phyloP scores from a whole-genome alignment of 1,140 invertebrate species.

The Caenorhabditis latens region DNA sequence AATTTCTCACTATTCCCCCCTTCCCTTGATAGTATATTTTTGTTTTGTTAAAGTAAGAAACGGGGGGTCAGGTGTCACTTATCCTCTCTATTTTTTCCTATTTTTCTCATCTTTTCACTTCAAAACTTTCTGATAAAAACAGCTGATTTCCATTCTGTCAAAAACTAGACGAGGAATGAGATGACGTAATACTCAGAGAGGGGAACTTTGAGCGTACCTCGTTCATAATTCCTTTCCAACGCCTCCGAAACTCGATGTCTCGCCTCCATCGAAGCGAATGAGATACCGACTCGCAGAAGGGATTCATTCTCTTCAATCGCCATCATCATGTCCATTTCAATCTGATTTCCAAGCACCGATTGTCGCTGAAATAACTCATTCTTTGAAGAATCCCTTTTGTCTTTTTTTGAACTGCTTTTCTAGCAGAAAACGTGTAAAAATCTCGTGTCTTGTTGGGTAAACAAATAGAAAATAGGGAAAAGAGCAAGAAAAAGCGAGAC shows the following conservation, averaged over 20 bases:
- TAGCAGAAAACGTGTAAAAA: conserved; percentile 34
- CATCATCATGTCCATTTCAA: conserved; percentile 78
- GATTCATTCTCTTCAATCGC: conserved; percentile 76
- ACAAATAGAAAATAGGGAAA: background rate
- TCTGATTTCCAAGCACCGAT: conserved; percentile 77
- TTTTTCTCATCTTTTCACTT: too few relatives aligned
- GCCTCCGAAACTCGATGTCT: conserved; percentile 77
- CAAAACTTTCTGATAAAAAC: background rate
- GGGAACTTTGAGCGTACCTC: conserved; percentile 62
- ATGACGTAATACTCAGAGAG: background rate
- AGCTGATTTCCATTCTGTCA: conserved; percentile 17
- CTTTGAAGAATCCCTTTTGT: background rate
- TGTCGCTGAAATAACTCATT: conserved; percentile 68
- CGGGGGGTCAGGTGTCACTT: conserved; percentile 21
- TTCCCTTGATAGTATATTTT: background rate
- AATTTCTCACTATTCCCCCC: too few relatives aligned
- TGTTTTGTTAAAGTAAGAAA: background rate
- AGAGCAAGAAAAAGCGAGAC: background rate
- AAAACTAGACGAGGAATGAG: background rate
- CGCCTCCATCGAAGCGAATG: conserved; percentile 75
- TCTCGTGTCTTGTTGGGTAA: conserved; percentile 21
- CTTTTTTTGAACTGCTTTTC: background rate
- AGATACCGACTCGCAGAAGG: conserved; percentile 68
- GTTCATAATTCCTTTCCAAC: conserved; percentile 76
- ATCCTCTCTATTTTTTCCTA: too few relatives aligned